Base-by-base conservation (phyloP, 2,888 invertebrate species). In the Andrena fulva region DNA sequence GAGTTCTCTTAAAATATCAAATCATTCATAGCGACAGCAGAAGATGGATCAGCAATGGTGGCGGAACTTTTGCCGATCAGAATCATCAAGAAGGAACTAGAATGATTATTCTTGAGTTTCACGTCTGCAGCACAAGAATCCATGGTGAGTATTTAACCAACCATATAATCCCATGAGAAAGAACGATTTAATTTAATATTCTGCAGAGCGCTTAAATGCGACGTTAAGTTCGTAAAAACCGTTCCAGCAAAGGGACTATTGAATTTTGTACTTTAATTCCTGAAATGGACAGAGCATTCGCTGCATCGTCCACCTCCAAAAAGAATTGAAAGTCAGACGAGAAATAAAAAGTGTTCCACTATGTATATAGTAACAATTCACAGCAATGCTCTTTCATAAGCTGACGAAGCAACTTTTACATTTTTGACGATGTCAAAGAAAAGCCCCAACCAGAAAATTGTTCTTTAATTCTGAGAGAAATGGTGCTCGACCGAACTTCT, bases 181-280 rank as follows among this genome's bases (percentile, higher is more conserved):
- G n/a, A 42, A 24, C 10, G 31, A 2, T 29, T 16, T 24, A 56
- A 16, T 76, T 64, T 27, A 54, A 56, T 64, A 56, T 67, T 29
- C 27, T 20, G 12, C 31, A n/a, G 33, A 20, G 42, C 33, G 33
- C 12, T 35, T n/a, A 1, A 31, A n/a, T 12, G 24, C 20, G 16
- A 7, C 50, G 8, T 42, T 20, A 31, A 54, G 31, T n/a, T n/a
- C 20, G 10, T 27, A 64, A 29, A 33, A 69, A 54, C 12, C 10
- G 20, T n/a, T 24, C 56, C 33, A 12, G 10, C 16, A 42, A 16
- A 59, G 5, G 6, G 8, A 68, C 54, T 10, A 56, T 60, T 67
- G 33, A 75, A 35, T 35, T 27, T 8, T 16, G 2, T n/a, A 10
- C 5, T 1, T 24, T 12, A 64, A 74, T 74, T 56, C 50, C n/a